Evolutionary conservation across 2,888 invertebrate species (phyloP).

Genomic region (Cactoblastis cactorum): DNA sequence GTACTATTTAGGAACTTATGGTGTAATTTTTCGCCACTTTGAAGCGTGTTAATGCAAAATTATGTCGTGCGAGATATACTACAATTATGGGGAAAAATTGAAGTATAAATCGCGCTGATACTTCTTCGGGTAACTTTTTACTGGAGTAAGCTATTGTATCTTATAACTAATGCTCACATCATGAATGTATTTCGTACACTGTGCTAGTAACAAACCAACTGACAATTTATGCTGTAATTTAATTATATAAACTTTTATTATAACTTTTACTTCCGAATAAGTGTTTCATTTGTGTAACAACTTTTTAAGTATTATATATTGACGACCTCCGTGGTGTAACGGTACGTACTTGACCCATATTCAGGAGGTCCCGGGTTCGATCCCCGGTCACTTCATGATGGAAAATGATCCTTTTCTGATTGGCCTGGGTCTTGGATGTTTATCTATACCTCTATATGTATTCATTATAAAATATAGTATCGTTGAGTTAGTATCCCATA

Average conservation of each 20-base stretch:
- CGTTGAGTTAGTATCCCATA: too few relatives aligned
- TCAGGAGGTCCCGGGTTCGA: too few relatives aligned
- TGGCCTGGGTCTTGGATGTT: too few relatives aligned
- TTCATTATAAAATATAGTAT: too few relatives aligned
- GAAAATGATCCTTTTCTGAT: too few relatives aligned
- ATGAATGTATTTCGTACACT: constrained; percentile 70
- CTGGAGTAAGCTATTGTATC: constrained; percentile 53
- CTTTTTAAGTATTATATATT: too few relatives aligned
- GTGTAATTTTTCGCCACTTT: constrained; percentile 25
- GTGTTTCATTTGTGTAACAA: constrained; percentile 48
- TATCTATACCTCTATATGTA: too few relatives aligned
- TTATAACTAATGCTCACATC: constrained; percentile 68
- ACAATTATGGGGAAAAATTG: constrained; percentile 77
- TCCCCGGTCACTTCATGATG: too few relatives aligned
- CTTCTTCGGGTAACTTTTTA: constrained; percentile 31
- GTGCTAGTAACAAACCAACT: constrained; percentile 71
- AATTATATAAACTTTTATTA: constrained; percentile 77
- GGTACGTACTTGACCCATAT: too few relatives aligned
- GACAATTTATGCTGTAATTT: constrained; percentile 72
- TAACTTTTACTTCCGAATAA: constrained; percentile 75
- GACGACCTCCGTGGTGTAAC: too few relatives aligned
- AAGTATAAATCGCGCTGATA: constrained; percentile 46
- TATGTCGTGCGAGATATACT: constrained; percentile 52
- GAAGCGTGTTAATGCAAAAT: constrained; percentile 30
- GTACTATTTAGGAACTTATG: constrained; percentile 22